Evolutionary conservation across 53 echinoderm and acorn worm genomes (phyloP).

Genomic region (Antedon mediterranea): DNA sequence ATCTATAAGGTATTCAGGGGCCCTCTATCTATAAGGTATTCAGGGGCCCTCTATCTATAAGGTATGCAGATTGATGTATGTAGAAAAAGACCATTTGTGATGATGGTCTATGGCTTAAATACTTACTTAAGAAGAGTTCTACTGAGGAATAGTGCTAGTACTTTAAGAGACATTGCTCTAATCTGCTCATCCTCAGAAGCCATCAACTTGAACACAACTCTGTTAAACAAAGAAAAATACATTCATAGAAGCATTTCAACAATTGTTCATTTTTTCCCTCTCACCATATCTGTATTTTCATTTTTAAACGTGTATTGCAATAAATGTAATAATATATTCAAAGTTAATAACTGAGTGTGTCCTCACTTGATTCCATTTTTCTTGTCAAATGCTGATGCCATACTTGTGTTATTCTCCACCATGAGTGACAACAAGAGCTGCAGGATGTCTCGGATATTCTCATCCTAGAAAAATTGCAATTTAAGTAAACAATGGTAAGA

Average conservation of each 20-base stretch:
- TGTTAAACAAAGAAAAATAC: constrained; percentile 2
- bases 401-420: constrained; percentile 87
- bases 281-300: no score
- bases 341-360: no score
- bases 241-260: no score
- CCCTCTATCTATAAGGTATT: no score
- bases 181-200: constrained; percentile 86
- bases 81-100: no score
- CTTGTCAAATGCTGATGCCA: constrained; percentile 93
- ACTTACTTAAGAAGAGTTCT: constrained; percentile 90
- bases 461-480: constrained; percentile 38
- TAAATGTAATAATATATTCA: no score
- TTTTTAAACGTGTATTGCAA: neutral
- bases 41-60: no score
- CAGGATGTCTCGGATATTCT: constrained; percentile 83
- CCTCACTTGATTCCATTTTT: constrained; percentile 92
- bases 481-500: neutral
- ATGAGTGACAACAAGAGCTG: constrained; percentile 87
- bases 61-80: no score
- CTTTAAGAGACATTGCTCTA: constrained; percentile 70
- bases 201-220: constrained; percentile 82
- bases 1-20: no score
- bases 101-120: neutral
- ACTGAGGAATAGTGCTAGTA: constrained; percentile 84
- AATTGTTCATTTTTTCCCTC: neutral